Conservation (phyloP, 1,140 invertebrate genomes). For the Nephotettix cincticeps region DNA sequence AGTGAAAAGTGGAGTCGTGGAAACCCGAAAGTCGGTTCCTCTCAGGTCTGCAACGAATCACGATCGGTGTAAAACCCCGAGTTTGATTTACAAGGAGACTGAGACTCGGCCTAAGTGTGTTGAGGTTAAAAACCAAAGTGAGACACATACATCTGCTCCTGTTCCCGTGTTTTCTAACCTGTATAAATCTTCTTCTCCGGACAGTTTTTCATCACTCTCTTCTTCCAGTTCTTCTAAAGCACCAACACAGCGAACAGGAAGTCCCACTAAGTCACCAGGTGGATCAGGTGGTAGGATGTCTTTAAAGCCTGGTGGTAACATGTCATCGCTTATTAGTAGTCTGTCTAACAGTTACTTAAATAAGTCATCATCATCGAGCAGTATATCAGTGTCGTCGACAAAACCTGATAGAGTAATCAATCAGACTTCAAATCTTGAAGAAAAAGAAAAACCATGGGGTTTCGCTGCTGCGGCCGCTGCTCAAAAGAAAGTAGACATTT, state of each 20-base stretch:
- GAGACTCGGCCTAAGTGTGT: neutral
- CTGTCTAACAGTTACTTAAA: slow-evolving; percentile 31
- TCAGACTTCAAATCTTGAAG: slow-evolving; percentile 17
- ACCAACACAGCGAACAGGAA: neutral
- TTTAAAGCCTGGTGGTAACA: slow-evolving; percentile 32
- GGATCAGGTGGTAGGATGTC: neutral
- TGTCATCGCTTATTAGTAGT: slow-evolving; percentile 29
- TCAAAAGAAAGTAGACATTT: slow-evolving; percentile 11
- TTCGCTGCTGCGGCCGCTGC: slow-evolving; percentile 67
- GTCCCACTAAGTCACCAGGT: slow-evolving; percentile 13
- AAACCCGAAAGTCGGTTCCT: slow-evolving; percentile 12
- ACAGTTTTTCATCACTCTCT: neutral
- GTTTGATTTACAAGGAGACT: neutral
- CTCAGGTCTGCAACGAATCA: slow-evolving; percentile 20
- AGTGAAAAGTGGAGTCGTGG: neutral
- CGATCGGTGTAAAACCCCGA: slow-evolving; percentile 23
- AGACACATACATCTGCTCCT: neutral
- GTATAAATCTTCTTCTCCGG: slow-evolving; percentile 10
- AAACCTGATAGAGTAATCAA: slow-evolving; percentile 3
- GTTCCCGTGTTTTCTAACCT: slow-evolving; percentile 23
- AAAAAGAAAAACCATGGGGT: slow-evolving; percentile 67
- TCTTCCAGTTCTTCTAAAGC: neutral
- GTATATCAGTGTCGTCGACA: neutral
- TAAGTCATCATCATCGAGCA: slow-evolving; percentile 18
- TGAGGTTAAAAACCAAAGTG: neutral